A percentile compares a stretch with the other conserved stretches of the same genome.
These are phyloP conservation scores for Emmelina monodactyla DNA, from an alignment of 2,888 invertebrate species.

Conservation along the genomic window DNA sequence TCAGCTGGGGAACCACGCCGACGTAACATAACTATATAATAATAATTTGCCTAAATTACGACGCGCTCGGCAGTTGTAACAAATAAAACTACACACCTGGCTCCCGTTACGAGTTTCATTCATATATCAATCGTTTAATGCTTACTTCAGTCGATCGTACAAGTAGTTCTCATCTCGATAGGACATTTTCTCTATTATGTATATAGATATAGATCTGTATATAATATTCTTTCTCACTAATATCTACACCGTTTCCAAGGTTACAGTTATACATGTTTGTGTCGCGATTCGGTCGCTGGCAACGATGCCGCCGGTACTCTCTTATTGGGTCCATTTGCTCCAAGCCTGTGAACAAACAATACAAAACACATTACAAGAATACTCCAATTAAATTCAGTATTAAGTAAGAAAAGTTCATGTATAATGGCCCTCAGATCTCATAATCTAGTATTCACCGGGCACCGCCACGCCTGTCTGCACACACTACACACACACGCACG, in stretches of 20 bases:
- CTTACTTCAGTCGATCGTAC: conserved; percentile 57
- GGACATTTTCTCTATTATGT: conserved; percentile 61
- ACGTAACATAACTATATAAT: conserved; percentile 29
- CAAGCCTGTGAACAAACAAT: conserved; percentile 39
- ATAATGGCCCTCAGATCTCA: no score
- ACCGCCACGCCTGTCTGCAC: no score
- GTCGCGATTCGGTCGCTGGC: conserved; percentile 17
- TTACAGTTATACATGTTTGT: conserved; percentile 49
- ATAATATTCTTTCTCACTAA: conserved; percentile 64
- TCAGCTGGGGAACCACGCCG: conserved; percentile 28
- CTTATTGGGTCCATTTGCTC: conserved; percentile 61
- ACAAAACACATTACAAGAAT: no score
- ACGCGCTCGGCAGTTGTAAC: conserved; percentile 31
- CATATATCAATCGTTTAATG: conserved; percentile 45
- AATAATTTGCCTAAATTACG: conserved; percentile 35
- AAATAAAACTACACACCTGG: conserved; percentile 48
- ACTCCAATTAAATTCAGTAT: no score
- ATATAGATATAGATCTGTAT: conserved; percentile 66
- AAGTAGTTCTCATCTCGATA: conserved; percentile 55
- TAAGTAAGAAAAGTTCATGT: no score
- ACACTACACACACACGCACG: no score
- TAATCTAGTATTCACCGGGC: no score
- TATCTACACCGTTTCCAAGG: conserved; percentile 64
- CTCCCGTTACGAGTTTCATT: conserved; percentile 44
- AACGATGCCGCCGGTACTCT: conserved; percentile 7